Percentiles rank a stretch among this genome's conserved stretches.
Evolutionary conservation across 1,140 invertebrate genomes (phyloP).

Genomic region (Eupristina koningsbergeri): DNA sequence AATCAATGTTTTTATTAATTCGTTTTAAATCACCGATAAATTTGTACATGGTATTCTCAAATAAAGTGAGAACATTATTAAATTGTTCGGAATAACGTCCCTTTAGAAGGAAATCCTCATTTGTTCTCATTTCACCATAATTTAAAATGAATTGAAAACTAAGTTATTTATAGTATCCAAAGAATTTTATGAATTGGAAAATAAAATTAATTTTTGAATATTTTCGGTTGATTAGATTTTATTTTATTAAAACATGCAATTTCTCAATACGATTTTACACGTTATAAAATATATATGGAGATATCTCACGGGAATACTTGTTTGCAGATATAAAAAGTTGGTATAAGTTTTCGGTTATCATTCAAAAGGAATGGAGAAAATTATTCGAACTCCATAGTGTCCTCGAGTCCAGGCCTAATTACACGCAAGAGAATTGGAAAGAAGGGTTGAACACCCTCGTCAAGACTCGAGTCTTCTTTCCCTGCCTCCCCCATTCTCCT

Average conservation of each 20-base stretch:
- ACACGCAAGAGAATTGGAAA: background rate
- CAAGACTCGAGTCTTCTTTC: background rate
- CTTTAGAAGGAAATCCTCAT: no score
- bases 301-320: background rate
- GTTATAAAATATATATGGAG: background rate
- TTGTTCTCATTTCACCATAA: no score
- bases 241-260: background rate
- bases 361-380: background rate
- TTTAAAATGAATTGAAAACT: background rate
- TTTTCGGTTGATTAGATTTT: background rate
- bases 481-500: background rate
- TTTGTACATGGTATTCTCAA: no score
- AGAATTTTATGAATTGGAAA: background rate
- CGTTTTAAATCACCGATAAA: no score
- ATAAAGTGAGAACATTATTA: no score
- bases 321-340: background rate
- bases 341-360: background rate
- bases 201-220: background rate
- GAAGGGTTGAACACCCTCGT: constrained; percentile 22
- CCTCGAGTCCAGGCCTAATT: constrained; percentile 25
- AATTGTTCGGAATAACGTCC: no score
- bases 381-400: background rate
- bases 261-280: no score
- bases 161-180: background rate
- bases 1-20: no score